phyloP scores from a whole-genome alignment of 2,113 vertebrate genomes.

The Dinomys branickii region DNA sequence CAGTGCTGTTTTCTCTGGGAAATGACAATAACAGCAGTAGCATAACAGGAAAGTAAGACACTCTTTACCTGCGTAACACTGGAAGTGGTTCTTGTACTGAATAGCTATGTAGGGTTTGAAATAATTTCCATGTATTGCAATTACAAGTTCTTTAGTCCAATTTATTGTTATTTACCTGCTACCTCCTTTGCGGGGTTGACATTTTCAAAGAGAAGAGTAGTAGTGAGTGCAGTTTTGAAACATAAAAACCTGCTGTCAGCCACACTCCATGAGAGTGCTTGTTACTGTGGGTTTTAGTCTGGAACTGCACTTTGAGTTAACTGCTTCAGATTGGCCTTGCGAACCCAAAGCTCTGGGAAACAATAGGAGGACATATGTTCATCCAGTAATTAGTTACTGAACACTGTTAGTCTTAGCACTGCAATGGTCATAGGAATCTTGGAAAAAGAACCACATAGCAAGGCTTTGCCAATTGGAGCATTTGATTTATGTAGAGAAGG shows the following conservation, averaged over 20 bases:
- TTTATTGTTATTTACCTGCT: slow-evolving; percentile 15
- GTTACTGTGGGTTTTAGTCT: neutral
- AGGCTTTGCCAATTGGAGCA: neutral
- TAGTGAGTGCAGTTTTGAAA: neutral
- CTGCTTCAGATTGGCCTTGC: neutral
- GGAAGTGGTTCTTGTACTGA: neutral
- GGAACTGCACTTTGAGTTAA: slow-evolving; percentile 20
- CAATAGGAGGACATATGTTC: neutral
- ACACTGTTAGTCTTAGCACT: neutral
- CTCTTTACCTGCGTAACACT: slow-evolving; percentile 33
- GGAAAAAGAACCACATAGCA: neutral
- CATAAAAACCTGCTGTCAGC: neutral
- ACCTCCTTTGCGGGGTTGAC: neutral
- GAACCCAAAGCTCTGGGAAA: neutral
- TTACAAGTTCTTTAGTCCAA: neutral
- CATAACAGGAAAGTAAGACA: neutral
- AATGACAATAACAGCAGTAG: slow-evolving; percentile 28
- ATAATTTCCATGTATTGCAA: neutral
- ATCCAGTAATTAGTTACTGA: neutral
- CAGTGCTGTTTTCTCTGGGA: slow-evolving; percentile 57
- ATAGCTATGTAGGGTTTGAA: slow-evolving; percentile 48
- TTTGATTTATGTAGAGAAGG: neutral
- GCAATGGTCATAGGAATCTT: neutral
- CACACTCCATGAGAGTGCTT: neutral
- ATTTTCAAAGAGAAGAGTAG: slow-evolving; percentile 1